phyloP scores from a whole-genome alignment of 2,888 invertebrate species.

The Lymantria dispar region DNA sequence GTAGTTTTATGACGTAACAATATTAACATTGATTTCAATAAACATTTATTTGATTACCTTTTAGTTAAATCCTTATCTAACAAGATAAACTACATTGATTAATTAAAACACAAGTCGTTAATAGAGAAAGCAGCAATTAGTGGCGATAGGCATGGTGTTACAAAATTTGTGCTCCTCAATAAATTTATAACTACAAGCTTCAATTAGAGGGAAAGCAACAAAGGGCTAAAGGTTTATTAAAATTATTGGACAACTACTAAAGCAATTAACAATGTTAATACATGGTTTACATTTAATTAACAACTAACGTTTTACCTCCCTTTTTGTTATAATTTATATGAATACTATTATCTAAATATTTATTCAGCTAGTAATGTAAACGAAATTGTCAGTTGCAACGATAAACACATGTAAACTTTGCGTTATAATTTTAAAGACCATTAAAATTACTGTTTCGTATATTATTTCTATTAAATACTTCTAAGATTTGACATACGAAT shows the following conservation, averaged over 20 bases:
- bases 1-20: neutral
- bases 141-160: constrained; percentile 66
- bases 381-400: too few relatives aligned
- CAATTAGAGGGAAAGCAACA: constrained; percentile 79
- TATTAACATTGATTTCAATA: constrained; percentile 25
- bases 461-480: too few relatives aligned
- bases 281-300: constrained; percentile 8
- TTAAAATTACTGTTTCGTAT: too few relatives aligned
- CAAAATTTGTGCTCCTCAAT: constrained; percentile 73
- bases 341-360: too few relatives aligned
- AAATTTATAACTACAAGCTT: constrained; percentile 73
- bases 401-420: too few relatives aligned
- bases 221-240: constrained; percentile 45
- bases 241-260: constrained; percentile 35
- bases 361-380: too few relatives aligned
- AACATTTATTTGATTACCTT: constrained; percentile 41
- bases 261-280: too few relatives aligned
- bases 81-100: constrained; percentile 53
- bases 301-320: constrained; percentile 28
- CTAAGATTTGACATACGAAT: too few relatives aligned
- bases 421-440: too few relatives aligned
- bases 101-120: constrained; percentile 56
- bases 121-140: constrained; percentile 77
- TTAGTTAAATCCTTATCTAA: constrained; percentile 50
- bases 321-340: constrained; percentile 1